Percentiles rank a stretch among this genome's conserved stretches.
phyloP scores from a whole-genome alignment of 2,797 vertebrate genomes.

The Clamator glandarius region DNA sequence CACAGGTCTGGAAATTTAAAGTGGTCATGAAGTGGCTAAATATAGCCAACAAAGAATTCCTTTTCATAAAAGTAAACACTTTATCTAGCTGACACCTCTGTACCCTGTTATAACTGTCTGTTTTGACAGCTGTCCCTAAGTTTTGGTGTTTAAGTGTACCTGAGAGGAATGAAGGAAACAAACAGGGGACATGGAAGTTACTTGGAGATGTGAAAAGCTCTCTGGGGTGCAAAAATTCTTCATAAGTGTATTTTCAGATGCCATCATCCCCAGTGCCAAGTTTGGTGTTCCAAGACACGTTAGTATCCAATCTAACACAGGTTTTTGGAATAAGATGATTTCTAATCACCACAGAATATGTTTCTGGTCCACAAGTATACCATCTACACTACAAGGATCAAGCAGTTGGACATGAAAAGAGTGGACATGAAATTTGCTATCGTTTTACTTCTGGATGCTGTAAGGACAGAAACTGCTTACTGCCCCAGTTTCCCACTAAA shows the following conservation, averaged over 20 bases:
- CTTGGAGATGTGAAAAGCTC: background rate
- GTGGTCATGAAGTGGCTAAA: background rate
- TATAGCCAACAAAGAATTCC: background rate
- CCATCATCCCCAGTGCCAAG: background rate
- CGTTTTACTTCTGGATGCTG: background rate
- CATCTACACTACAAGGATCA: background rate
- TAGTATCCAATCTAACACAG: background rate
- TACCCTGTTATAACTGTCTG: background rate
- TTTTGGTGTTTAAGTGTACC: background rate
- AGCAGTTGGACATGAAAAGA: background rate
- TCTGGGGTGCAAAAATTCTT: background rate
- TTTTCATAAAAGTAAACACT: background rate
- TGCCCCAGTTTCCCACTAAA: background rate
- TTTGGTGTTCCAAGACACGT: fast-evolving
- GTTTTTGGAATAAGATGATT: background rate
- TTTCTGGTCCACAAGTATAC: background rate
- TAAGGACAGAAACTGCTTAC: background rate
- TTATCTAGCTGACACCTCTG: background rate
- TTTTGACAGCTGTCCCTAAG: background rate
- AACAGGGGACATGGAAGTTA: background rate
- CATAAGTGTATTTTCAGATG: background rate
- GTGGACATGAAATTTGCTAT: background rate
- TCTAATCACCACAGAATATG: background rate
- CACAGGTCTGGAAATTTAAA: background rate
- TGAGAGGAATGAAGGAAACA: fast-evolving